Evolutionary conservation across 1,140 invertebrate genomes (phyloP), one percentile per base, ranked within the genome.

Genomic region (Lasaia peninsularis): DNA sequence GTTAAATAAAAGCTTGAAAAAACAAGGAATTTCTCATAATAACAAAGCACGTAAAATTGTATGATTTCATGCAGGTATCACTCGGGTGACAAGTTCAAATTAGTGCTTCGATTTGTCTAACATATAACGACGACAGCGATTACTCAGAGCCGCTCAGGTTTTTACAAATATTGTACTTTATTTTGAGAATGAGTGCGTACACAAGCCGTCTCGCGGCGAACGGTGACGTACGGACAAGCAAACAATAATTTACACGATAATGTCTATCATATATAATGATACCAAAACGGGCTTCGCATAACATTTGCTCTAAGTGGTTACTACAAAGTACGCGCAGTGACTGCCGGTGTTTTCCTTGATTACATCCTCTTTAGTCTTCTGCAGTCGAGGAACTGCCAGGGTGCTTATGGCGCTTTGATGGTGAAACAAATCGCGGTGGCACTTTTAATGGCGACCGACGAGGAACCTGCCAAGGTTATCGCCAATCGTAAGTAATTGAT

Each of bases 211-310:
- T 8, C 33, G 20, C n/a, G 11, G 35, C 14, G 18, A 12, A 51
- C 35, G 24, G 20, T 40, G 50, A 20, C 35, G 57, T 16, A 11
- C 8, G 9, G 8, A 12, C 24, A 52, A 59, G 40, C 28, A 60
- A 60, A 31, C 44, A 21, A 52, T 50, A 48, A 54, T 55, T 60
- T 11, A 59, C 57, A 54, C 52, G 58, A 60, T 60, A 60, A 33
- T 24, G 51, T 48, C 52, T 31, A 9, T 44, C n/a, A 58, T 58
- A 58, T 58, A 58, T 58, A 55, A 31, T 12, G 37, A 48, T 21
- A 14, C 31, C 52, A 33, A 28, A 21, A 24, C 9, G 21, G 40
- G 28, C n/a, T 28, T 10, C 20, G 4, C n/a, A 12, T 40, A 50
- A 58, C 50, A 44, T 58, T 28, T 16, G 20, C n/a, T n/a, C n/a